Base-by-base conservation (phyloP, 37 sponge, comb jelly and placozoan genomes). In the Mnemiopsis leidyi region DNA sequence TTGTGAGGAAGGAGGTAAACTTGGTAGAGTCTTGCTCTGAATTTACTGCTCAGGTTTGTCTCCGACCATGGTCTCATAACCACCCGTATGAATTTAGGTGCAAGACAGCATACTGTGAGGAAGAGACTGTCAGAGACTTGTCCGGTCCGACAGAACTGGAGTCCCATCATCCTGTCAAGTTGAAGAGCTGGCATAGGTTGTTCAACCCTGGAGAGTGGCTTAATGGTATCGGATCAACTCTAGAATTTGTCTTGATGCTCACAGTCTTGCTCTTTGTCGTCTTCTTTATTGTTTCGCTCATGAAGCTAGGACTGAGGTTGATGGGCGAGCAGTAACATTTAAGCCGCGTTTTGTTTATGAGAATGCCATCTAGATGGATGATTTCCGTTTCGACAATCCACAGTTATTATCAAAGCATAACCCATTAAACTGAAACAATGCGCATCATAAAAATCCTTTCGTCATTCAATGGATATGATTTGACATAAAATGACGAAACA, bases 151-250 rank as follows among this genome's bases (percentile, higher is more conserved):
- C 9, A 5, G 13, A 5, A 5, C 5, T 48, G 5, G 13, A 48
- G 13, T 48, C 61, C 9, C 13, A 18, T 13, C 61, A 18, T 48
- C 61, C 61, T 48, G 75, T 71, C 2, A 28, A 71, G n/a, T 18
- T 71, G 20, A 5, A n/a, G 20, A n/a, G 30, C 75, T 71, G 75
- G 75, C 5, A n/a, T 71, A 28, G n/a, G 30, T 25, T 71, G 5
- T n/a, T 71, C 30, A 71, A 18, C 75, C 75, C 75, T 5, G 75
- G 30, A 29, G 75, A 71, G 75, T 71, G 75, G 75, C 20, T n/a
- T 18, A 71, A 71, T 18, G 75, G 75, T 23, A 71, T 71, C 5
- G n/a, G 20, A 13, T 29, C 30, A 29, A n/a, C 25, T 7, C 30
- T 71, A 7, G 75, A 71, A 28, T 18, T 71, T 5, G 75, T 71